These are phyloP conservation scores for Pomacea maculata DNA, from an alignment of 1,140 invertebrate species.

Conservation along the genomic window DNA sequence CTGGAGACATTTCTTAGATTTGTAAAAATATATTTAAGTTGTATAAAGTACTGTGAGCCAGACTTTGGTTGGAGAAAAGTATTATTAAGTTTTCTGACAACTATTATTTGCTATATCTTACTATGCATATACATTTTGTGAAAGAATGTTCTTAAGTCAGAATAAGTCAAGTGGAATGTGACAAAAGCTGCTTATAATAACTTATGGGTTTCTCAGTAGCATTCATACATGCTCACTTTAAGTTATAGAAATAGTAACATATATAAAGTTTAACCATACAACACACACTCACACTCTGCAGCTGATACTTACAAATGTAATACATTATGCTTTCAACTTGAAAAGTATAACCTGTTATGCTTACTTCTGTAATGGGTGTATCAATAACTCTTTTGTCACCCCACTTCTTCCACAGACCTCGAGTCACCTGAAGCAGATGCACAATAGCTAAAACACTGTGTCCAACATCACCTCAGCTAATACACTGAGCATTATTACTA, in stretches of 20 bases:
- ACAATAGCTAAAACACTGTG: neutral
- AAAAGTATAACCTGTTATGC: slow-evolving; percentile 8
- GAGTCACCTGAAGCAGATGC: slow-evolving; percentile 73
- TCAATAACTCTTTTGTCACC: slow-evolving; percentile 97
- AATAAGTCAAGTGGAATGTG: too few relatives aligned
- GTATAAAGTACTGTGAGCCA: too few relatives aligned
- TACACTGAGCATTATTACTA: too few relatives aligned
- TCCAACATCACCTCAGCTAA: too few relatives aligned
- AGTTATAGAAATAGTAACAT: neutral
- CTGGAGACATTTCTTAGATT: too few relatives aligned
- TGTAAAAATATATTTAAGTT: too few relatives aligned
- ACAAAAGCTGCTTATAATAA: too few relatives aligned
- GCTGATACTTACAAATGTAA: neutral
- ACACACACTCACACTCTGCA: neutral
- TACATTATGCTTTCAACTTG: neutral
- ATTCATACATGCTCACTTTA: too few relatives aligned
- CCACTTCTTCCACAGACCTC: slow-evolving; percentile 98
- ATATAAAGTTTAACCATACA: neutral
- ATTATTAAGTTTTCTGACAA: too few relatives aligned
- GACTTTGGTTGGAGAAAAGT: too few relatives aligned
- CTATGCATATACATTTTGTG: neutral
- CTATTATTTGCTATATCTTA: neutral
- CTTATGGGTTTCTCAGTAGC: neutral
- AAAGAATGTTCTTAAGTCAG: too few relatives aligned
- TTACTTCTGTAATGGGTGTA: slow-evolving; percentile 94